Evolutionary conservation across 1,140 invertebrate species (phyloP).

Genomic region (Saccostrea echinata): DNA sequence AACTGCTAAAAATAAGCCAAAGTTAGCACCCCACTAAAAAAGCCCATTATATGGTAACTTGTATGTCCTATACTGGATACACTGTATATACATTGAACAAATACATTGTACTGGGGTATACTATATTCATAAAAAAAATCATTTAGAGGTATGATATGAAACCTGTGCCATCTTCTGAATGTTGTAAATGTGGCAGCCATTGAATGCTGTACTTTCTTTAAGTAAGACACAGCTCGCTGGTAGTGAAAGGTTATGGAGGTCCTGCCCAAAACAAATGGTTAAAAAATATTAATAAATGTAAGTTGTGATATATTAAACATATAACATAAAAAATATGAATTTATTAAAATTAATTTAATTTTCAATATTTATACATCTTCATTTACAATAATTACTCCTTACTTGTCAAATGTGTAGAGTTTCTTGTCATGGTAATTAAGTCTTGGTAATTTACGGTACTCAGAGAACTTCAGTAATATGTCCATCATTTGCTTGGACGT

Average conservation of each 20-base stretch:
- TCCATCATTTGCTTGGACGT: not conserved
- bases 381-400: not conserved
- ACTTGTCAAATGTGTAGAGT: constrained; percentile 23
- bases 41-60: not conserved
- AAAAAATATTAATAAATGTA: not conserved
- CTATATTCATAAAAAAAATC: no score
- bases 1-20: not conserved
- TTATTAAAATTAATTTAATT: not conserved
- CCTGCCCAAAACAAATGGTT: not conserved
- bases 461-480: not conserved
- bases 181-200: not conserved
- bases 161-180: constrained; percentile 20
- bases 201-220: constrained; percentile 20
- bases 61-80: not conserved
- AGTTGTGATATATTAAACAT: not conserved
- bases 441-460: not conserved
- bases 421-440: constrained; percentile 1
- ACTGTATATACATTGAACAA: not conserved
- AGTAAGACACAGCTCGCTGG: not conserved
- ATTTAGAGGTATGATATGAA: not conserved
- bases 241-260: not conserved
- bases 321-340: not conserved
- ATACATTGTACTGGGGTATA: no score
- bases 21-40: not conserved
- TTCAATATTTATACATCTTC: not conserved